Percentiles rank a stretch among this genome's conserved stretches.
phyloP scores from a whole-genome alignment of 1,140 invertebrate genomes.

The Nephila pilipes region DNA sequence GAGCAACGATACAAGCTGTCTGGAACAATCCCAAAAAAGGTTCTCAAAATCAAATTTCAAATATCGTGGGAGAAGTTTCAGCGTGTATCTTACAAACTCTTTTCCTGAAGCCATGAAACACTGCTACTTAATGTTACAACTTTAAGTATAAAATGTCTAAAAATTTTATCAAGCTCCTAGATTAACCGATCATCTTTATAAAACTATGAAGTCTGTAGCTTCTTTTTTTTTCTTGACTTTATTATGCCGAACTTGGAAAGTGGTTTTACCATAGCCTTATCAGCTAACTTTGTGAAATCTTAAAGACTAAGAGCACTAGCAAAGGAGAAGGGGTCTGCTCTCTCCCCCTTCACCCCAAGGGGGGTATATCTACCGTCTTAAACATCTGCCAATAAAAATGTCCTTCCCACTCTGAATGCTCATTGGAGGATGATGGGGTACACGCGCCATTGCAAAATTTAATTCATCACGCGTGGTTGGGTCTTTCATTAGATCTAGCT shows the following conservation, averaged over 20 bases:
- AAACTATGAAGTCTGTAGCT: not conserved
- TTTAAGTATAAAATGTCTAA: not conserved
- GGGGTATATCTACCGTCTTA: conserved; percentile 31
- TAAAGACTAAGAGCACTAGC: not conserved
- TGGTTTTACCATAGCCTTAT: not conserved
- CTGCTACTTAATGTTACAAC: not conserved
- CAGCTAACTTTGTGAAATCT: not conserved
- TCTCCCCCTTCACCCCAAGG: not conserved
- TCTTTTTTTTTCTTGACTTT: not conserved
- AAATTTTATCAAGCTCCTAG: not conserved
- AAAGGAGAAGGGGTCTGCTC: not conserved
- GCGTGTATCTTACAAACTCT: not conserved
- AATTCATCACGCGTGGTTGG: conserved; percentile 37
- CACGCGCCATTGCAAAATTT: conserved; percentile 58
- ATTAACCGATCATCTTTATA: not conserved
- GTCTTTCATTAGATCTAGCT: conserved; percentile 56
- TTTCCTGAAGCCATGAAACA: not conserved
- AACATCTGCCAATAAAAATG: conserved; percentile 54
- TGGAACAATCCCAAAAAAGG: not conserved
- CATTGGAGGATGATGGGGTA: conserved; percentile 12
- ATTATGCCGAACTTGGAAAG: not conserved
- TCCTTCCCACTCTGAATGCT: not conserved
- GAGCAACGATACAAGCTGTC: not conserved
- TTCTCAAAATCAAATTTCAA: not conserved
- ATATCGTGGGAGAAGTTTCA: not conserved